Evolutionary conservation across 2,888 invertebrate species (phyloP), one percentile per base, ranked within the genome.

Genomic region (Xestia sexstrigata): DNA sequence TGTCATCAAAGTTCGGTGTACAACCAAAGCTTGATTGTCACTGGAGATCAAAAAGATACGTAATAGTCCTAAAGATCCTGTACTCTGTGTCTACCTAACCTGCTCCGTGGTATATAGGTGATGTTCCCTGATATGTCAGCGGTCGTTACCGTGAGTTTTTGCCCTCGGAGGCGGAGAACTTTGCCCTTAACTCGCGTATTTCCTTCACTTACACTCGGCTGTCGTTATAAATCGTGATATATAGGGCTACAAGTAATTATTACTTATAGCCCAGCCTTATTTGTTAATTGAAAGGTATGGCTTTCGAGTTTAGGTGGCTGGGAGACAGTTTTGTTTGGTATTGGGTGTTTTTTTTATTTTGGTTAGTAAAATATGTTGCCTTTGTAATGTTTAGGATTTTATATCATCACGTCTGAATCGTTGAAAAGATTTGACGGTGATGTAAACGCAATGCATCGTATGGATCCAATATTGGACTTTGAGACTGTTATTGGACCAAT

Each of bases 191-290:
- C 84, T 83, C 88, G 60, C 87, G 87, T 89, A 89, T 89, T 89
- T 89, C 82, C 84, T 89, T 89, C 89, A 88, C 78, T 86, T 86
- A 84, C 81, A 58, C 67, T 35, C 85, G 80, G 72, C 88, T 86
- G 86, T 88, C 89, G 63, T 75, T 84, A 81, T 85, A 88, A 89
- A 89, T 86, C 84, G 82, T 87, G 86, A 89, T 88, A 87, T 79
- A 89, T 86, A 69, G 81, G 82, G 39, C 74, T 81, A 85, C 68
- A 74, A 77, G 84, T 87, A 89, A 89, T 88, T 89, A 89, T 89
- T 88, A 89, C 87, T 74, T 86, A 89, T 83, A 39, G 87, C 79
- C 60, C 11, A n/a, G 76, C 72, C 82, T 79, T 80, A 78, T 81
- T 82, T 80, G 75, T 87, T 88, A 86, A 88, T 87, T 89, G 88